phyloP scores from a whole-genome alignment of 2,113 vertebrate species.

The Platysternon megacephalum region DNA sequence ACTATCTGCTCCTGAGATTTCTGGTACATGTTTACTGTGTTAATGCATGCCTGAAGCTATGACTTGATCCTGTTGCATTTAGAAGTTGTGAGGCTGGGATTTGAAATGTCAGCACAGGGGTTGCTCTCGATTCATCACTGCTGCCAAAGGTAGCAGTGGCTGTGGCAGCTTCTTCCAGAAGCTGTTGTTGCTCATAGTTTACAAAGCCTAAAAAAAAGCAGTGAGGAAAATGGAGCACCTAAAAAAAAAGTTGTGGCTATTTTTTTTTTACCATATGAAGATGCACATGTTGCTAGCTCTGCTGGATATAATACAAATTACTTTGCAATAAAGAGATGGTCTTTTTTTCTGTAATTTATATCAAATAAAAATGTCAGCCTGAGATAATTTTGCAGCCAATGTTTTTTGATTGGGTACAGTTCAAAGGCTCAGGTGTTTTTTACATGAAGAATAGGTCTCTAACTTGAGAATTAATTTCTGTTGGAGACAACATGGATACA shows the following conservation, averaged over 20 bases:
- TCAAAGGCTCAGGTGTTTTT: constrained; percentile 36
- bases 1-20: constrained; percentile 22
- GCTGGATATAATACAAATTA: constrained; percentile 23
- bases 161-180: background rate
- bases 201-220: background rate
- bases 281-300: background rate
- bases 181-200: constrained; percentile 46
- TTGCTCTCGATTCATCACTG: background rate
- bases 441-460: constrained; percentile 24
- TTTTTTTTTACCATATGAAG: background rate
- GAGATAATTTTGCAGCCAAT: constrained; percentile 34
- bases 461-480: constrained; percentile 61
- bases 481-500: constrained; percentile 32
- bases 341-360: background rate
- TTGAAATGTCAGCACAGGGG: constrained; percentile 17
- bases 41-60: constrained; percentile 38
- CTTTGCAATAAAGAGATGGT: background rate
- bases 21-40: background rate
- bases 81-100: constrained; percentile 24
- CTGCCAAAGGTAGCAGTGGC: background rate
- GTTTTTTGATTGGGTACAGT: background rate
- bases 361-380: constrained; percentile 38
- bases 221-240: background rate
- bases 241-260: background rate
- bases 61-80: background rate